Evolutionary conservation across 1,140 invertebrate genomes (phyloP), one percentile per base, ranked within the genome.

Genomic region (Cardiocondyla obscurior): DNA sequence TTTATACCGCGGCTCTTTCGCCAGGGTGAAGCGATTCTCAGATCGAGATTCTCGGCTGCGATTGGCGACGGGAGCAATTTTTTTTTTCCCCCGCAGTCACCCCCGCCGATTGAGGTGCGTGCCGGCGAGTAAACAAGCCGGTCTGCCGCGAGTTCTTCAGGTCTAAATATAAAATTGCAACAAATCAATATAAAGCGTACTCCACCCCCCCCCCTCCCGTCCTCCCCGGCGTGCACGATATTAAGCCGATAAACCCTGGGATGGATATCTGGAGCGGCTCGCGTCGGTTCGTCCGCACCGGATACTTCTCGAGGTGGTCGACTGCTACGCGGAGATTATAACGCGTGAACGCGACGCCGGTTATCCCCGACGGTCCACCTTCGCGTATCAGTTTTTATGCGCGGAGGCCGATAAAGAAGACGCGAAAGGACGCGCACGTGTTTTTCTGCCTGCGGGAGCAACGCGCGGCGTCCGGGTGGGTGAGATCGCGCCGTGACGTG

Each of bases 81-180:
- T 53, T 53, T 39, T 51, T 3, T 30, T 7, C 19, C 64, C 33
- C n/a, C n/a, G n/a, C n/a, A n/a, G 14, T 4, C 12, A 46, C 30
- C 30, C 10, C 10, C 12, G 57, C 28, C 42, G 58, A 19, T 64
- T 14, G 49, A 79, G 28, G 69, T 46, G 33, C 19, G 28, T 51
- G 67, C 44, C 46, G 44, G 46, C 46, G 62, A 55, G 62, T 79
- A 79, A 79, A 77, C 60, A 77, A 67, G 74, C 44, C 44, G 44
- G 44, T 81, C 67, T 12, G 46, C 30, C 69, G 69, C 44, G 25
- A 39, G 69, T 73, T 6, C 19, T 72, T n/a, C n/a, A 25, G 5
- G 39, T 67, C 62, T 69, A 79, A 79, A 79, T 79, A 79, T 79
- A 79, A 79, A 79, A 79, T 53, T 12, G 62, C 33, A 46, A 79